A percentile compares a stretch with the other conserved stretches of the same genome.
phyloP scores from a whole-genome alignment of 2,888 invertebrate genomes.

The Drosophila mimetica region DNA sequence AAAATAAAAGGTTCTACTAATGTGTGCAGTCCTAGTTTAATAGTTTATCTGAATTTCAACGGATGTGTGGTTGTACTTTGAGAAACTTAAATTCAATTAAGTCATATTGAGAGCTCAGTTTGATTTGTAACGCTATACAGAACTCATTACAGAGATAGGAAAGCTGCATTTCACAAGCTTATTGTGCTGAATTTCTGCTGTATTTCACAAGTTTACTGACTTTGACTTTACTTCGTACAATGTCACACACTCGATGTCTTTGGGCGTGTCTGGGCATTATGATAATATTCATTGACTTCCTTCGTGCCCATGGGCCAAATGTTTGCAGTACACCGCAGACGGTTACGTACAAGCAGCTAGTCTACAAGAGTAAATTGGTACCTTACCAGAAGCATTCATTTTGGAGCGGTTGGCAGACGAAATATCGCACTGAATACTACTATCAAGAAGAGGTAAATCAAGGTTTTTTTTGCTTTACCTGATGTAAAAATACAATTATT shows the following conservation, averaged over 20 bases:
- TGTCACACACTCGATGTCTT: not conserved
- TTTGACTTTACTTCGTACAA: no score
- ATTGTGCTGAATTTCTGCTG: no score
- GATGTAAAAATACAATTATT: not conserved
- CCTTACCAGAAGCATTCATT: not conserved
- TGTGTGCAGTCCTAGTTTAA: conserved; percentile 10
- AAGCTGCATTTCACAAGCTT: not conserved
- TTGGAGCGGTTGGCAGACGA: conserved; percentile 21
- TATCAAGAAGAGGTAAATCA: not conserved
- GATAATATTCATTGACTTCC: not conserved
- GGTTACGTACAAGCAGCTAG: not conserved
- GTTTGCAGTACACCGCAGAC: not conserved
- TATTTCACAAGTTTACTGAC: not conserved
- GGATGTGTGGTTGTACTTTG: conserved; percentile 5
- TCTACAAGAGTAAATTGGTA: not conserved
- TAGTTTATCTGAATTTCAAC: conserved; percentile 23
- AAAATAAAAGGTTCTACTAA: not conserved
- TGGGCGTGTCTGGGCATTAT: conserved; percentile 9
- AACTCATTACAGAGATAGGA: conserved; percentile 5
- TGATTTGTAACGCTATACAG: conserved; percentile 14
- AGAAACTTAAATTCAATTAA: conserved; percentile 12
- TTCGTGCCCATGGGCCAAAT: not conserved
- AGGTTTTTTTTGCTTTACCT: not conserved
- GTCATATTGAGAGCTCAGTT: conserved; percentile 37
- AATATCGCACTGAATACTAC: conserved; percentile 7